Evolutionary conservation across 2,888 invertebrate genomes (phyloP).

Genomic region (Dolichopus griseipennis): DNA sequence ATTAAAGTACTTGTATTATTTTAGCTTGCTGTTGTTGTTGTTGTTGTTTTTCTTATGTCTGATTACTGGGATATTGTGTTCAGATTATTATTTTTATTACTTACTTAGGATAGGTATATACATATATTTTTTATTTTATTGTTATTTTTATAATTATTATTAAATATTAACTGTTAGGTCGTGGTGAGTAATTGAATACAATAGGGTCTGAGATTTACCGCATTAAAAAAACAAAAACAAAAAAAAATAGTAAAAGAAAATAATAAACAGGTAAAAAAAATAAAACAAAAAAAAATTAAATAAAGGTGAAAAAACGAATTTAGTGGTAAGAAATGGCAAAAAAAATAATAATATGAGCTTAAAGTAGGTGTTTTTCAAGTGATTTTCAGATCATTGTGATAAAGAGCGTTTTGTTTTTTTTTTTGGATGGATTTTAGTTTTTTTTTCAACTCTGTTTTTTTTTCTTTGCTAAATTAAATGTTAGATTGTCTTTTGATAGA

Average conservation of each 20-base stretch:
- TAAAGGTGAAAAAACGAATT: not conserved
- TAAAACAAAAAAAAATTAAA: no score
- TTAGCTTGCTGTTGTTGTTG: no score
- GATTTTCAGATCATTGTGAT: not conserved
- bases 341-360: not conserved
- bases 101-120: no score
- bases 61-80: not conserved
- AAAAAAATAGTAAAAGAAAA: not conserved
- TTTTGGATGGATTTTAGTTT: no score
- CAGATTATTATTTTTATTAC: not conserved
- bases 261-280: no score
- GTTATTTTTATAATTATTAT: no score
- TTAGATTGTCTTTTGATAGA: no score
- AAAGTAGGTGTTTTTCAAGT: constrained; percentile 1
- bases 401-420: not conserved
- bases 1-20: no score
- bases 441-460: no score
- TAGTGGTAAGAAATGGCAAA: not conserved
- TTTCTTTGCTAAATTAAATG: no score
- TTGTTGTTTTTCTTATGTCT: not conserved
- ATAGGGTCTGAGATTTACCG: not conserved
- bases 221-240: not conserved
- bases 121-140: no score
- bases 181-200: constrained; percentile 6
- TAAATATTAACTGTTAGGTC: not conserved